Base-by-base conservation (phyloP, 1,140 invertebrate genomes). In the Drosophila santomea region DNA sequence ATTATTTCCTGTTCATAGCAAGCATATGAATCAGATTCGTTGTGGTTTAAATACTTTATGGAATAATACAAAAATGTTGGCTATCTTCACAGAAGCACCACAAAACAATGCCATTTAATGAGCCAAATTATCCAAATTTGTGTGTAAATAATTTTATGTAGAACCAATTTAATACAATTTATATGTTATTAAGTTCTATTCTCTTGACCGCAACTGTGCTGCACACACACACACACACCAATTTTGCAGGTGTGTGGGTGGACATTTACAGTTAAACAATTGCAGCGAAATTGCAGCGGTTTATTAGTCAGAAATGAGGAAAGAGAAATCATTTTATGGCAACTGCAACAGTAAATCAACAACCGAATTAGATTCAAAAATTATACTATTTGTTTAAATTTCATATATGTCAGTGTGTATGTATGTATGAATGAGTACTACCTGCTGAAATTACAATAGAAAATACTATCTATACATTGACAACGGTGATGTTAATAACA, bases 321-420 rank as follows among this genome's bases (percentile, higher is more conserved):
- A 38, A 20, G 38, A 50, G 17, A 51, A 63, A 35, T 51, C 50
- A 51, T 51, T 36, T 36, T 32, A 35, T 51, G 59, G 36, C 64
- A 52, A 68, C 64, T 44, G 60, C 62, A 66, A 41, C 15, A 66
- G 64, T 66, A 63, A 66, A 68, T 52, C 59, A 52, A 44, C 11
- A 64, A 38, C 47, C 60, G 20, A 68, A 68, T 66, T 44, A 35
- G 61, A 48, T 36, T 15, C 10, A 35, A 20, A 54, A 36, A n/a
- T 36, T 50, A 44, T 66, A 52, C 44, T 66, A 68, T 68, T 68
- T 52, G 35, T 25, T 44, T n/a, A 63, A 35, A 41, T 60, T 32
- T 60, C 15, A 3, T 0, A 20, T 32, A 17, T 28, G 17, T 17
- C 17, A 17, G 17, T 17, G 17, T 17, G 25, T 20, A 35, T 28